Evolutionary conservation across 2,113 vertebrate genomes (phyloP).

Genomic region (Gracilinanus agilis): DNA sequence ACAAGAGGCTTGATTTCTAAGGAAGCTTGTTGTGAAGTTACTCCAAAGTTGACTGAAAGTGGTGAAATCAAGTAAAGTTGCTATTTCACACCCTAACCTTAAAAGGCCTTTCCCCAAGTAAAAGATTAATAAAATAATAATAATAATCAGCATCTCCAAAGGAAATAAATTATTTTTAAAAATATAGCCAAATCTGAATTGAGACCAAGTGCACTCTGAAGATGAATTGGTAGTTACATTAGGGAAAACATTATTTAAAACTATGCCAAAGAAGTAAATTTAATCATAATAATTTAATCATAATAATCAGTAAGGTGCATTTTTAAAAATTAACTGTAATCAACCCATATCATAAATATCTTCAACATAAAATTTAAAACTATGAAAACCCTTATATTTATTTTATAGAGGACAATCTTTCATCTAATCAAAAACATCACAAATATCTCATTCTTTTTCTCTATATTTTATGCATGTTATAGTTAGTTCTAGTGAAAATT

Average conservation of each 20-base stretch:
- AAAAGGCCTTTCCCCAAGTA: slow-evolving; percentile 72
- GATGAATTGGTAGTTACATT: slow-evolving; percentile 82
- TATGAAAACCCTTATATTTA: not conserved
- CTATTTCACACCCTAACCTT: slow-evolving; percentile 84
- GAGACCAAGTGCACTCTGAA: slow-evolving; percentile 78
- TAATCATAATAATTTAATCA: not conserved
- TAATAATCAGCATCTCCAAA: slow-evolving; percentile 85
- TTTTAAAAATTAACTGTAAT: not conserved
- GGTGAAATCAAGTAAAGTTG: slow-evolving; percentile 75
- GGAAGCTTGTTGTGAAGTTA: slow-evolving; percentile 79
- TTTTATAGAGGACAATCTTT: not conserved
- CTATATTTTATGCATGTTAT: not conserved
- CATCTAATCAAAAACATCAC: not conserved
- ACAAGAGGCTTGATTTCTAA: slow-evolving; percentile 69
- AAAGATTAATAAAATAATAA: slow-evolving; percentile 85
- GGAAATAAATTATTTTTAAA: slow-evolving; percentile 83
- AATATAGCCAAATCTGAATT: slow-evolving; percentile 78
- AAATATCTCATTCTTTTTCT: not conserved
- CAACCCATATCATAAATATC: not conserved
- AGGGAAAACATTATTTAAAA: not conserved
- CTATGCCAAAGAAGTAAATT: not conserved
- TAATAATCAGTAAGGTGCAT: not conserved
- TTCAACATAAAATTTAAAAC: not conserved
- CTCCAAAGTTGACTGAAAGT: slow-evolving; percentile 82
- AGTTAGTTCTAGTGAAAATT: not conserved